Evolutionary conservation across 2,888 invertebrate species (phyloP), one percentile per base, ranked within the genome.

Genomic region (Drosophila phalerata): DNA sequence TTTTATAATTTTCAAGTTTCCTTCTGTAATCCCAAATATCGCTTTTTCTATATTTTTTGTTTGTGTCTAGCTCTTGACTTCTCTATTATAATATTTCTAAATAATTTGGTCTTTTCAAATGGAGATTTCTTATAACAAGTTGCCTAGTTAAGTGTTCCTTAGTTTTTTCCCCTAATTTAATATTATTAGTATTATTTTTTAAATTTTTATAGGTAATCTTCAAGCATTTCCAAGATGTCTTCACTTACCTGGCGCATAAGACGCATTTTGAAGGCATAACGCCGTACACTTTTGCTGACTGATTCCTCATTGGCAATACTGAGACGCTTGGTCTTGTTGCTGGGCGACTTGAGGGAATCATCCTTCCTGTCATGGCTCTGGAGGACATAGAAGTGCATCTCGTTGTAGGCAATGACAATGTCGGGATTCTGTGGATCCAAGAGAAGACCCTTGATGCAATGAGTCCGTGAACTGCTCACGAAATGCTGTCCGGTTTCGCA

Each of bases 331-430:
- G 43, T 19, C 94, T 86, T 95, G 93, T 32, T 30, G 95, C 30
- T 95, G 94, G 11, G 42, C 17, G 58, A 10, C 9, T 51, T 13
- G 1, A 19, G 11, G 2, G 28, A 11, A 3, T 6, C 10, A 3
- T 11, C 13, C 3, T 22, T 5, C 34, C 45, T 15, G 0, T 60
- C 6, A 15, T 11, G 15, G 53, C 90, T 90, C 55, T 90, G 79
- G 47, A 92, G 57, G 8, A 47, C 97, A 94, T 34, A 93, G 56
- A 62, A 68, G 0, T 94, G 94, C 78, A 22, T 22, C 22, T 97
- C 96, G 88, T 97, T 97, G 69, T 96, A 95, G 57, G 97, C 92
- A 13, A 97, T 92, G 34, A 97, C 93, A 5, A 96, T 94, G 82
- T 96, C 93, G 0, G 94, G 93, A 78, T 94, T 94, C 0, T 93